Evolutionary conservation across 1,140 invertebrate genomes (phyloP).

Genomic region (Agrilus planipennis): DNA sequence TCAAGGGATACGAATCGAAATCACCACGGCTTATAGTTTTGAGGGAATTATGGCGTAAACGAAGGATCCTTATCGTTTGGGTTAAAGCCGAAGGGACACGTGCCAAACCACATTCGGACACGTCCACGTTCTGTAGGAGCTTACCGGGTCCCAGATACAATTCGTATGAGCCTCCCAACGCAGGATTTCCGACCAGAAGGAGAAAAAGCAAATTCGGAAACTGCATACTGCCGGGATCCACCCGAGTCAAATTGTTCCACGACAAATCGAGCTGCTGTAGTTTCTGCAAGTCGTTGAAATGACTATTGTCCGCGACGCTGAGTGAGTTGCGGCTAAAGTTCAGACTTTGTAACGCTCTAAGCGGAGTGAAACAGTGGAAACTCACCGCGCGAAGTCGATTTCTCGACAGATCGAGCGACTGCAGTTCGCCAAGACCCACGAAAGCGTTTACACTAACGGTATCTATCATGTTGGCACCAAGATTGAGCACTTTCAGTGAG

Average conservation of each 20-base stretch:
- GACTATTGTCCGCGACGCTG: constrained; percentile 39
- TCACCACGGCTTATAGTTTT: constrained; percentile 64
- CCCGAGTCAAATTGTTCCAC: constrained; percentile 55
- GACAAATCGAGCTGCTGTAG: constrained; percentile 72
- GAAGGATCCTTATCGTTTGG: constrained; percentile 67
- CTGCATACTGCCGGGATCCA: constrained; percentile 60
- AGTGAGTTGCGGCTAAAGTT: constrained; percentile 60
- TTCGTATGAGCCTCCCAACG: constrained; percentile 44
- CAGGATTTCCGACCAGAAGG: constrained; percentile 58
- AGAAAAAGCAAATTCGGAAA: constrained; percentile 65
- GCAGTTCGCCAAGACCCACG: constrained; percentile 31
- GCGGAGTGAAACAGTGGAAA: constrained; percentile 41
- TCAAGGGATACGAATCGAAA: constrained; percentile 75
- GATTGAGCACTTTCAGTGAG: constrained; percentile 38
- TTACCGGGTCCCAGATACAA: constrained; percentile 54
- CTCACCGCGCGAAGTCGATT: constrained; percentile 50
- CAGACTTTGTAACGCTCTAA: constrained; percentile 52
- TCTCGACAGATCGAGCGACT: constrained; percentile 47
- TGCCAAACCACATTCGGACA: constrained; percentile 64
- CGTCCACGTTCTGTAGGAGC: constrained; percentile 66
- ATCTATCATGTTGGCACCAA: constrained; percentile 42
- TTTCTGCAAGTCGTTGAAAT: constrained; percentile 50
- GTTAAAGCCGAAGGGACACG: constrained; percentile 74
- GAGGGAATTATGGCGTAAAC: constrained; percentile 57
- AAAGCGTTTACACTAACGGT: constrained; percentile 42